These are phyloP conservation scores for Epizoanthus scotinus DNA, from an alignment of 92 coral and sea anemone species.

Conservation along the genomic window DNA sequence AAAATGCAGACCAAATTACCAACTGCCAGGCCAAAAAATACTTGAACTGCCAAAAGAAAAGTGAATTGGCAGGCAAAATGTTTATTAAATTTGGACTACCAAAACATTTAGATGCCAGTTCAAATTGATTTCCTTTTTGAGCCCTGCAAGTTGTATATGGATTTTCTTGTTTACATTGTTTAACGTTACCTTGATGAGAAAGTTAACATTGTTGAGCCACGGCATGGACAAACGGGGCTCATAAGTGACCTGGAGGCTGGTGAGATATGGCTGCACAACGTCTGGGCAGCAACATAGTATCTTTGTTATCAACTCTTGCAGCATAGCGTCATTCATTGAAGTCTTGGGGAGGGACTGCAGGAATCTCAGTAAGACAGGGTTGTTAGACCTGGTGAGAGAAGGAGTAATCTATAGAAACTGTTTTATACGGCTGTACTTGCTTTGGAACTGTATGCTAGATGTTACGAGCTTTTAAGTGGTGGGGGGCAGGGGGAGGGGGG, in stretches of 20 bases:
- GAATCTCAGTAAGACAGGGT: conserved; percentile 85
- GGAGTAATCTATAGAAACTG: background rate
- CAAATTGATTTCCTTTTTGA: no score
- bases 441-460: background rate
- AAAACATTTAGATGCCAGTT: no score
- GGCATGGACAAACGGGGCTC: conserved; percentile 88
- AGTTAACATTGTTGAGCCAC: conserved; percentile 77
- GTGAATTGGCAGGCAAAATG: no score
- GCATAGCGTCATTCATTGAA: conserved; percentile 45
- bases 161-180: no score
- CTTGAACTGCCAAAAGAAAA: no score
- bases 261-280: conserved; percentile 68
- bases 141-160: no score
- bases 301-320: conserved; percentile 70
- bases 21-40: no score
- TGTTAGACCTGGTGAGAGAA: conserved; percentile 71
- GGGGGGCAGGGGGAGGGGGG: no score
- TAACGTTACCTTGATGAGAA: conserved; percentile 69
- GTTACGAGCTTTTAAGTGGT: no score
- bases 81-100: no score
- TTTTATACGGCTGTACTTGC: background rate
- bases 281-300: conserved; percentile 80
- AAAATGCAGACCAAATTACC: no score
- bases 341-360: conserved; percentile 77
- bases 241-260: conserved; percentile 64